phyloP scores from a whole-genome alignment of 2,113 vertebrate genomes.

The Leptodactylus fuscus region DNA sequence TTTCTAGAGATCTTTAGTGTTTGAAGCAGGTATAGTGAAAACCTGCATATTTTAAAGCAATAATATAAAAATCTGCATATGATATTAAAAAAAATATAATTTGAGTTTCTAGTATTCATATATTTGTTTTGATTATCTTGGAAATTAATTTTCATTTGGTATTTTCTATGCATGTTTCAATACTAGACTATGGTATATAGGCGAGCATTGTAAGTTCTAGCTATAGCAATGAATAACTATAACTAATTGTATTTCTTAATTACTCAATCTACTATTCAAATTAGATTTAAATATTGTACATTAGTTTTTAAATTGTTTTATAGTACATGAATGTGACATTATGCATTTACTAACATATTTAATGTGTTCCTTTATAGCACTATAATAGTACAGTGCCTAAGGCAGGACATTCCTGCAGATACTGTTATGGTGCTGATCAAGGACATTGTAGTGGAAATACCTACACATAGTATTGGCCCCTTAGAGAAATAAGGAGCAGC shows the following conservation, averaged over 20 bases:
- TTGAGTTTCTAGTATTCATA: neutral
- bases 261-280: neutral
- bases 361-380: too few relatives aligned
- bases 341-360: too few relatives aligned
- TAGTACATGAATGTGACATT: neutral
- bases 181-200: neutral
- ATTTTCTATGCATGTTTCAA: neutral
- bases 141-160: neutral
- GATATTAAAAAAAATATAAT: neutral
- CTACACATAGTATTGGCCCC: too few relatives aligned
- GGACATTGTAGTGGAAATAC: too few relatives aligned
- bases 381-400: too few relatives aligned
- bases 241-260: neutral
- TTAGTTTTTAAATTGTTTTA: neutral
- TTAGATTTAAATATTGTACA: neutral
- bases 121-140: neutral
- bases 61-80: too few relatives aligned
- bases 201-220: neutral
- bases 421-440: too few relatives aligned
- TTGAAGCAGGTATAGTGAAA: conserved; percentile 19
- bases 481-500: too few relatives aligned
- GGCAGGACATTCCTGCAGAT: too few relatives aligned
- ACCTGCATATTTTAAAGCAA: neutral
- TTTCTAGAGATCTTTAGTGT: conserved; percentile 7
- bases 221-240: neutral